Evolutionary conservation across 2,797 vertebrate species (phyloP).

Genomic region (Taeniopygia guttata): DNA sequence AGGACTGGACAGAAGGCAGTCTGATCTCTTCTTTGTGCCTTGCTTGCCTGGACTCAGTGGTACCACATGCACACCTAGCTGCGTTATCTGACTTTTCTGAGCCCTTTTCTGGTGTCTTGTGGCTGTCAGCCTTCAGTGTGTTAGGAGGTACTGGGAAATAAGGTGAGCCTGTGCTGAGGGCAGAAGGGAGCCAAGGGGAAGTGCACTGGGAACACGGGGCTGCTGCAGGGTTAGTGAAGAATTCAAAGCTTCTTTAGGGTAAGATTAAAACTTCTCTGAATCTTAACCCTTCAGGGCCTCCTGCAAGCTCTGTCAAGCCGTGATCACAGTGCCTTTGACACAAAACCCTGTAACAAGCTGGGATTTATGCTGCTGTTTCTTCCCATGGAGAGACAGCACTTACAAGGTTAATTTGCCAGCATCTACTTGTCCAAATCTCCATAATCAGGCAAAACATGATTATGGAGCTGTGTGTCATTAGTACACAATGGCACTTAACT

Average conservation of each 20-base stretch:
- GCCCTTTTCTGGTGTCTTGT: background rate
- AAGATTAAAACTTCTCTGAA: conserved; percentile 1
- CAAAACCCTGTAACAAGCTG: background rate
- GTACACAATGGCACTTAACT: conserved; percentile 48
- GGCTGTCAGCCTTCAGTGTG: background rate
- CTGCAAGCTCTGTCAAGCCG: background rate
- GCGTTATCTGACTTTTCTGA: background rate
- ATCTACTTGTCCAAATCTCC: background rate
- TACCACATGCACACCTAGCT: background rate
- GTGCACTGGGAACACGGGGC: background rate
- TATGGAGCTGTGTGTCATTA: conserved; percentile 40
- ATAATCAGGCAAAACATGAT: conserved; percentile 52
- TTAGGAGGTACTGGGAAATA: background rate
- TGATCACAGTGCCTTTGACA: background rate
- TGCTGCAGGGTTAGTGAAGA: background rate
- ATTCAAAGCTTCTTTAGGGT: conserved; percentile 26
- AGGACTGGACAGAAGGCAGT: background rate
- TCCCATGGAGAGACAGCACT: background rate
- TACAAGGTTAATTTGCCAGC: conserved; percentile 23
- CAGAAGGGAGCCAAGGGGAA: background rate
- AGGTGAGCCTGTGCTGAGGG: background rate
- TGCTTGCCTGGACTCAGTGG: background rate
- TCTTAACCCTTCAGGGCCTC: conserved; percentile 6
- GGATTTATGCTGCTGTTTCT: background rate
- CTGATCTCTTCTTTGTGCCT: background rate